phyloP scores from a whole-genome alignment of 2,888 invertebrate genomes.

The Incurvaria masculella region DNA sequence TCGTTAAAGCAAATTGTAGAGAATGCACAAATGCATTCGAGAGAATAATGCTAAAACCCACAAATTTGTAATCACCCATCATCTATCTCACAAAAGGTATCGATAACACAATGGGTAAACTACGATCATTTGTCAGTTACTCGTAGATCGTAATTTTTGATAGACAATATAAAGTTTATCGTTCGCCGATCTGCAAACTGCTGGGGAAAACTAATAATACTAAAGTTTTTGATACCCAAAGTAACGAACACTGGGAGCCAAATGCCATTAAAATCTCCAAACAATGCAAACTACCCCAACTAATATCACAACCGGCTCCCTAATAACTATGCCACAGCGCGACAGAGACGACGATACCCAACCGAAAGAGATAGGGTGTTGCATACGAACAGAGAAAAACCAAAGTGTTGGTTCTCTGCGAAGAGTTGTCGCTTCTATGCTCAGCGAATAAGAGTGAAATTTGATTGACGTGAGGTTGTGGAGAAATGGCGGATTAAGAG shows the following conservation, averaged over 20 bases:
- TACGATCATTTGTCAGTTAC: too few species aligned
- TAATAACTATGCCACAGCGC: constrained; percentile 58
- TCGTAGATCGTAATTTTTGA: too few species aligned
- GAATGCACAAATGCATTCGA: too few species aligned
- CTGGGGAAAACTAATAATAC: background rate
- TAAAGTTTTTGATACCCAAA: background rate
- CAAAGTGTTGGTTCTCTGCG: too few species aligned
- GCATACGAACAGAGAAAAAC: background rate
- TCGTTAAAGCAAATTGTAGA: too few species aligned
- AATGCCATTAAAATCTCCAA: constrained; percentile 53
- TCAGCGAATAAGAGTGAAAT: background rate
- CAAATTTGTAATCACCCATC: too few species aligned
- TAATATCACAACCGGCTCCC: constrained; percentile 59
- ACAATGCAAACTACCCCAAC: constrained; percentile 54
- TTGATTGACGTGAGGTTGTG: constrained; percentile 19
- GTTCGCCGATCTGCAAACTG: background rate
- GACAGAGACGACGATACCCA: constrained; percentile 46
- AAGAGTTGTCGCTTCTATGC: too few species aligned
- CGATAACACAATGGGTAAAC: too few species aligned
- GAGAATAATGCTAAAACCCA: too few species aligned
- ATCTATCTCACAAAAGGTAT: too few species aligned
- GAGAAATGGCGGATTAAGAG: constrained; percentile 18
- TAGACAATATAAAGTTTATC: background rate
- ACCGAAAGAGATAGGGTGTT: background rate
- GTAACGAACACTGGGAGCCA: constrained; percentile 22